Conservation (phyloP, 2,113 vertebrate species). For the Gallinago undulata region DNA sequence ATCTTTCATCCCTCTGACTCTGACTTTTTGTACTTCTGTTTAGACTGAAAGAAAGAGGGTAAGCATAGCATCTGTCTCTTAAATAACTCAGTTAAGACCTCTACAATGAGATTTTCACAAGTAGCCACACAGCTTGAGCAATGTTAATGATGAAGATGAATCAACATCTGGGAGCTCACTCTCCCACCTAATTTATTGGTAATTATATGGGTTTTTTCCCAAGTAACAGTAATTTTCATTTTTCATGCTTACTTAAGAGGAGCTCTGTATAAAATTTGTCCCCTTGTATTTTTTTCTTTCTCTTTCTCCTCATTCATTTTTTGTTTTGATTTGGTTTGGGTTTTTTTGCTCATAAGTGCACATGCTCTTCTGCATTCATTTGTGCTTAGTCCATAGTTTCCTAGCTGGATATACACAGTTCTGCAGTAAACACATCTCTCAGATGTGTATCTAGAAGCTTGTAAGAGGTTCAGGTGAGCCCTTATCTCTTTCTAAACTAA, state of each 20-base stretch:
- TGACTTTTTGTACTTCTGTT: background rate
- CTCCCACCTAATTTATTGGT: background rate
- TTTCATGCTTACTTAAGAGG: background rate
- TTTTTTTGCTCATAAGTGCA: background rate
- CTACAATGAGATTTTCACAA: background rate
- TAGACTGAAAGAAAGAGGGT: background rate
- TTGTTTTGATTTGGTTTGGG: too few species aligned
- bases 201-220: background rate
- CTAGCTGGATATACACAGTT: background rate
- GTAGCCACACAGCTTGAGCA: background rate
- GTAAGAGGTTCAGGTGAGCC: background rate
- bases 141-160: background rate
- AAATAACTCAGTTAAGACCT: background rate
- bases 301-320: background rate
- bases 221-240: background rate
- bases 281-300: background rate
- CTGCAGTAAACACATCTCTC: background rate
- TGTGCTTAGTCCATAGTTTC: background rate
- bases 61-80: background rate
- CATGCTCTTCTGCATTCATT: fast-evolving
- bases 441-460: background rate
- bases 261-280: background rate
- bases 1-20: background rate
- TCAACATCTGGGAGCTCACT: background rate
- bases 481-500: background rate